A percentile compares a stretch with the other conserved stretches of the same genome.
phyloP scores from a whole-genome alignment of 2,113 vertebrate genomes.

The Silurus asotus region DNA sequence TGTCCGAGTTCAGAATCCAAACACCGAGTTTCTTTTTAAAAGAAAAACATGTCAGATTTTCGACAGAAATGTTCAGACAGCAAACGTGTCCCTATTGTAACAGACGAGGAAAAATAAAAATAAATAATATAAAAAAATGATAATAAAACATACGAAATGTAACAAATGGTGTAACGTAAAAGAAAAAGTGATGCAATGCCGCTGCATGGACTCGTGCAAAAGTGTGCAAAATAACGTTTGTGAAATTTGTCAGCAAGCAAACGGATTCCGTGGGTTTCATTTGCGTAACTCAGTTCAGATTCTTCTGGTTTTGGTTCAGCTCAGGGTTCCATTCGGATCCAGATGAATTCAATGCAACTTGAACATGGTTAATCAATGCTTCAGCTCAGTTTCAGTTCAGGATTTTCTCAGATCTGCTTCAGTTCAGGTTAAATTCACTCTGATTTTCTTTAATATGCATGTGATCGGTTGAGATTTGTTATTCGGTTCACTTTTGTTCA shows the following conservation, averaged over 20 bases:
- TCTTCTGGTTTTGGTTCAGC: background rate
- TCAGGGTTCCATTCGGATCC: background rate
- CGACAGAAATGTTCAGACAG: conserved; percentile 4
- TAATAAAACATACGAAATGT: background rate
- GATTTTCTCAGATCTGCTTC: background rate
- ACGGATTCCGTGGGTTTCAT: background rate
- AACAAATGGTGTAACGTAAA: background rate
- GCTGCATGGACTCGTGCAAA: conserved; percentile 29
- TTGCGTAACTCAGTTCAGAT: background rate
- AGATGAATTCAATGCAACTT: background rate
- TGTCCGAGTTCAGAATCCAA: background rate
- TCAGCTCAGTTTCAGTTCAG: background rate
- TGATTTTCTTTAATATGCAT: background rate
- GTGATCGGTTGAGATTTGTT: background rate
- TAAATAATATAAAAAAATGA: conserved; percentile 7
- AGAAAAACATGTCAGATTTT: background rate
- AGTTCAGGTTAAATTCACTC: background rate
- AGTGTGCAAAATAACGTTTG: conserved; percentile 33
- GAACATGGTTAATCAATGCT: background rate
- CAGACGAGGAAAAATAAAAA: conserved; percentile 26
- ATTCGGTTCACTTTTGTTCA: background rate
- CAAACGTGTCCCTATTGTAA: background rate
- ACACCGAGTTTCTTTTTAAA: background rate
- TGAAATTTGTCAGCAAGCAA: background rate
- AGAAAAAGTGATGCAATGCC: background rate